Base-by-base conservation (phyloP, 2,113 vertebrate species). In the Xenopus borealis region DNA sequence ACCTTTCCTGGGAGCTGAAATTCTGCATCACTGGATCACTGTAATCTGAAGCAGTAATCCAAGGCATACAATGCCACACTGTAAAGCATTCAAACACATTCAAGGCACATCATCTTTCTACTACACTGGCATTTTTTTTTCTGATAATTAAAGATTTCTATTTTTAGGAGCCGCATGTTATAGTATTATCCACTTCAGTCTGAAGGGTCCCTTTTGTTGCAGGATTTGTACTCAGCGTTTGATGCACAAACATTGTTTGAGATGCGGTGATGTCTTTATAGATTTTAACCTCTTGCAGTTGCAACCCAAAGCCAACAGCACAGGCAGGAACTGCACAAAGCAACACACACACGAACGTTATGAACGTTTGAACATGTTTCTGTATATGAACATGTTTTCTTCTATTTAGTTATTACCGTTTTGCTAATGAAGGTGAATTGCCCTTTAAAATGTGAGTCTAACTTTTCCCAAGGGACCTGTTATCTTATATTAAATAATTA, bases 171-270 rank as follows among this genome's bases (percentile, higher is more conserved):
- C 40, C 52, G 58, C 14, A 10, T 59, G 18, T 46, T 74, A 27
- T 67, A 23, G 71, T 46, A 73, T 47, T 52, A 74, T 45, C 72
- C 64, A 74, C 53, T 66, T 74, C 53, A 47, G 52, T 40, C 53
- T 66, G 63, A 59, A 47, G 63, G 66, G 72, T 19, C 40, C 52
- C 72, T 67, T 74, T 58, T 74, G 63, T 74, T 74, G 55, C 64
- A 50, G 44, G 52, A 45, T 61, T 66, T 46, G 53, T 19, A 18
- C 18, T 30, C 66, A 33, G 50, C 66, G 72, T 66, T 66, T 73
- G 63, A 73, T 66, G 63, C 18, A 57, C 20, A 44, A 74, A 40
- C 52, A 46, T 23, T 74, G 23, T 66, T 27, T 61, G 52, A 59
- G 64, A 74, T 53, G 10, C 17, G 6, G 27, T 57, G 20, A 67